These are phyloP conservation scores for Oreotrochilus melanogaster DNA, from an alignment of 2,113 vertebrate species.

Conservation along the genomic window DNA sequence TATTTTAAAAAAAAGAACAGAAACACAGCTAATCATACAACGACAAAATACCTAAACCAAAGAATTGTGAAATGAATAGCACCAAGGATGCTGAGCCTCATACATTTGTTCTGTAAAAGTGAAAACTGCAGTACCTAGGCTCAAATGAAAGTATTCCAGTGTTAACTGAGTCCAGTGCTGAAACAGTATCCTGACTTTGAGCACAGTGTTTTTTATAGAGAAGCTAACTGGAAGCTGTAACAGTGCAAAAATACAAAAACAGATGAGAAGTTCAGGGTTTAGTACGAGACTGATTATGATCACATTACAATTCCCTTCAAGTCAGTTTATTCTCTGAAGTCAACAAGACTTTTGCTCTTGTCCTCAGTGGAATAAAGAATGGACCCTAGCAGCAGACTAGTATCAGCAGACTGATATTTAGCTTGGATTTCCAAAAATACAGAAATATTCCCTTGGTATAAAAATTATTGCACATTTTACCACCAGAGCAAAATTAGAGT, in stretches of 20 bases:
- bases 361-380: neutral
- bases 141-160: neutral
- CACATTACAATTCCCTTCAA: neutral
- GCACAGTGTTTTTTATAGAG: neutral
- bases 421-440: neutral
- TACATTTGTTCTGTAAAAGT: neutral
- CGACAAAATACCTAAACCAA: neutral
- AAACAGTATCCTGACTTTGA: neutral
- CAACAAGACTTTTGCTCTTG: neutral
- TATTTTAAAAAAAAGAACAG: neutral
- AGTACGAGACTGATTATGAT: neutral
- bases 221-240: neutral
- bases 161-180: neutral
- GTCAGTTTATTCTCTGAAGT: neutral
- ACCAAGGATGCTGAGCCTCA: neutral
- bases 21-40: neutral
- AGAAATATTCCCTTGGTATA: neutral
- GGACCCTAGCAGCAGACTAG: neutral
- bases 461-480: neutral
- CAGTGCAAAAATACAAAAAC: neutral
- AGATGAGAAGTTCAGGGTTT: neutral
- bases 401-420: neutral
- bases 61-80: neutral
- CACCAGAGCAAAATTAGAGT: neutral
- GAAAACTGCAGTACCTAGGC: neutral